phyloP scores from a whole-genome alignment of 1,140 invertebrate species.

The Drosophila eugracilis region DNA sequence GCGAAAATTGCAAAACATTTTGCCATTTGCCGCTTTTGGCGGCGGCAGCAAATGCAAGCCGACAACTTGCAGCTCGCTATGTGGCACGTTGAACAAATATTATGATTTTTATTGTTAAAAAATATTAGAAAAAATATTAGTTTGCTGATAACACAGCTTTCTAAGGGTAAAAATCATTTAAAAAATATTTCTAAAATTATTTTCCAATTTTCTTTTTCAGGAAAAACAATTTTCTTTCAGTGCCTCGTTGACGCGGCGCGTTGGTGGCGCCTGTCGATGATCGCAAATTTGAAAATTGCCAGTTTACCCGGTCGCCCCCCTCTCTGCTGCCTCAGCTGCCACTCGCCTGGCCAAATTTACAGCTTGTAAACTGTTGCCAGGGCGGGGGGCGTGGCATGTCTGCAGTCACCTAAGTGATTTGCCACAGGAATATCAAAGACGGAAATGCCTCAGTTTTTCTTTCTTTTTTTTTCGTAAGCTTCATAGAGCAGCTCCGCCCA shows the following conservation, averaged over 20 bases:
- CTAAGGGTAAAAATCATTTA: neutral
- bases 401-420: constrained; percentile 78
- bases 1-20: constrained; percentile 72
- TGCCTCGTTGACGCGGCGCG: constrained; percentile 42
- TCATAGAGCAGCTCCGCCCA: constrained; percentile 32
- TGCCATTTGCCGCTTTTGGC: constrained; percentile 60
- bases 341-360: constrained; percentile 34
- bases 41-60: constrained; percentile 21
- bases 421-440: constrained; percentile 41
- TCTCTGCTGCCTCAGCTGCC: neutral
- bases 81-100: neutral
- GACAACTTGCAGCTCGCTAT: constrained; percentile 25
- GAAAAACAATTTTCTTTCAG: neutral
- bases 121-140: too few relatives aligned
- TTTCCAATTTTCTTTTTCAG: neutral
- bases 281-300: constrained; percentile 78
- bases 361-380: constrained; percentile 41
- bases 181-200: neutral
- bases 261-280: constrained; percentile 71
- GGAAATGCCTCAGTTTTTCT: constrained; percentile 32
- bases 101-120: too few relatives aligned
- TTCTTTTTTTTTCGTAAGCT: neutral
- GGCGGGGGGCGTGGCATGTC: constrained; percentile 58
- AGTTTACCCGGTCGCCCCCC: constrained; percentile 42
- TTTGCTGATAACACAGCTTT: too few relatives aligned